Evolutionary conservation across 1,140 invertebrate genomes (phyloP).

Genomic region (Drosophila micromelanica): DNA sequence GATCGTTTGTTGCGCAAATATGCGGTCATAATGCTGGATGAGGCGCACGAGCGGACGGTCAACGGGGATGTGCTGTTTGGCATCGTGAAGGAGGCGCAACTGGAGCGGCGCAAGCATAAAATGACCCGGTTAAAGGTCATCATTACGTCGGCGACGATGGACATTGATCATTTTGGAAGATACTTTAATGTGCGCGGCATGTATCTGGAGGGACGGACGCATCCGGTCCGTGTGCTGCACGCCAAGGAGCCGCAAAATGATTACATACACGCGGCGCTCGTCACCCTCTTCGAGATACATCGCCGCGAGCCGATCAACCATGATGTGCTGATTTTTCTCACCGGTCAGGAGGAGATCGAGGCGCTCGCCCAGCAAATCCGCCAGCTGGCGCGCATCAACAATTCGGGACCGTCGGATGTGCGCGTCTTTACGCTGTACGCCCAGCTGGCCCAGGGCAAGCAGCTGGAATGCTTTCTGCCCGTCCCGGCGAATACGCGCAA

Average conservation of each 20-base stretch:
- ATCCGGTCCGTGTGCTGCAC: slow-evolving; percentile 93
- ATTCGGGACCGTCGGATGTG: slow-evolving; percentile 85
- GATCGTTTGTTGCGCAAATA: slow-evolving; percentile 90
- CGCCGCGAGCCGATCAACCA: slow-evolving; percentile 90
- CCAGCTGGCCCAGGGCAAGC: slow-evolving; percentile 90
- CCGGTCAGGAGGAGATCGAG: slow-evolving; percentile 99
- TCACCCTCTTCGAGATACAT: slow-evolving; percentile 97
- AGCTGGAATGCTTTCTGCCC: slow-evolving; percentile 91
- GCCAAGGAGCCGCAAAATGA: slow-evolving; percentile 91
- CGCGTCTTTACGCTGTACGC: slow-evolving; percentile 93
- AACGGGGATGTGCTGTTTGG: slow-evolving; percentile 97
- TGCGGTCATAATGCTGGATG: slow-evolving; percentile 95
- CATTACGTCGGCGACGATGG: slow-evolving; percentile 98
- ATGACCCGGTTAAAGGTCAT: slow-evolving; percentile 89
- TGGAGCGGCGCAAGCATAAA: slow-evolving; percentile 87
- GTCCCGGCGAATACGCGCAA: slow-evolving; percentile 90
- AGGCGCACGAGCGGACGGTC: slow-evolving; percentile 98
- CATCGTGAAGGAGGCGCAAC: slow-evolving; percentile 92
- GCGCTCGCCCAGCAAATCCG: slow-evolving; percentile 91
- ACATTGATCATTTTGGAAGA: slow-evolving; percentile 95
- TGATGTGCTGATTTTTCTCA: slow-evolving; percentile 98
- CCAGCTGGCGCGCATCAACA: slow-evolving; percentile 86
- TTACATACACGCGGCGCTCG: slow-evolving; percentile 92
- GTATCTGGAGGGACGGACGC: slow-evolving; percentile 95
- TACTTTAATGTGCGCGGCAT: slow-evolving; percentile 96